A percentile compares a stretch with the other conserved stretches of the same genome.
Evolutionary conservation across 2,797 vertebrate species (phyloP).

Genomic region (Oreortyx pictus): DNA sequence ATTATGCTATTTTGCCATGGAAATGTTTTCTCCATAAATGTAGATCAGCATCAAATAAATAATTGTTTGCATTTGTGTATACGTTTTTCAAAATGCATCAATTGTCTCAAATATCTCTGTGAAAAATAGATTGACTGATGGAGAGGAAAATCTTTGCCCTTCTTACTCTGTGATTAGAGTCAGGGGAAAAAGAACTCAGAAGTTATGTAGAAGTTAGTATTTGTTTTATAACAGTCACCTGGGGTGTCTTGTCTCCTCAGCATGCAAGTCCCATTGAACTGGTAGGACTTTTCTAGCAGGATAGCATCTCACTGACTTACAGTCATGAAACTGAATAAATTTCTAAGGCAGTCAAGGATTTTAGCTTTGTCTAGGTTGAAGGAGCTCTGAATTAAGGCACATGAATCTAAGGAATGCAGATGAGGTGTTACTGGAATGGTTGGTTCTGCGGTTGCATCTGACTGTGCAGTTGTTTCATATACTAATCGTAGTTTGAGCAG

Average conservation of each 20-base stretch:
- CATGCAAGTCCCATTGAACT: not conserved
- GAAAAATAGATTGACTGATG: not conserved
- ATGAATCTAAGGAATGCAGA: not conserved
- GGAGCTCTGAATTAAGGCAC: not conserved
- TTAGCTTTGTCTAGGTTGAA: not conserved
- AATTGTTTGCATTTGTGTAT: not conserved
- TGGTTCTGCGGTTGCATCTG: not conserved
- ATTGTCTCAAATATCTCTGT: not conserved
- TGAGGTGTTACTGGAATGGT: not conserved
- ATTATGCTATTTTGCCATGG: not conserved
- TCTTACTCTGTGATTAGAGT: not conserved
- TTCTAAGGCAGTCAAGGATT: not conserved
- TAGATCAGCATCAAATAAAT: not conserved
- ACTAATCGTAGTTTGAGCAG: not conserved
- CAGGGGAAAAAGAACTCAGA: not conserved
- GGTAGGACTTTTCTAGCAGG: not conserved
- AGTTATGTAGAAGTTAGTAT: not conserved
- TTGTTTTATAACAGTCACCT: not conserved
- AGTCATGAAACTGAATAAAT: not conserved
- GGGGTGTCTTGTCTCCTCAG: not conserved
- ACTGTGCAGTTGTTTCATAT: not conserved
- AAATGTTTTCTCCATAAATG: not conserved
- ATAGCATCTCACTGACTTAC: not conserved
- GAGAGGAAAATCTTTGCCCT: not conserved
- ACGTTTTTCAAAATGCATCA: not conserved